Percentiles rank a stretch among this genome's conserved stretches.
phyloP scores from a whole-genome alignment of 2,113 vertebrate genomes.

The Epinephelus fuscoguttatus region DNA sequence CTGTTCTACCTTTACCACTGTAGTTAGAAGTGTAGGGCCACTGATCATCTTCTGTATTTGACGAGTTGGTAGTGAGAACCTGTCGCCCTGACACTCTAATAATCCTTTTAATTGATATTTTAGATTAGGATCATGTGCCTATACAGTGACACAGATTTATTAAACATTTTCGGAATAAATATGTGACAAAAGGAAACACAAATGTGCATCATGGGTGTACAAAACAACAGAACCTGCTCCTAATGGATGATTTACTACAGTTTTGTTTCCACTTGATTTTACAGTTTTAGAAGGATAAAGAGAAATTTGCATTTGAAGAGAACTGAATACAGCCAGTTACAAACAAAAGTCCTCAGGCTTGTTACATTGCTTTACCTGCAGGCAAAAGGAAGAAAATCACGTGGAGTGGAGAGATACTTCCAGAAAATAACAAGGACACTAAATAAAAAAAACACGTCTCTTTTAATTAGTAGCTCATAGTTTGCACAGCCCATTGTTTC shows the following conservation, averaged over 20 bases:
- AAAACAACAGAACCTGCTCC: background rate
- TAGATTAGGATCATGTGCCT: background rate
- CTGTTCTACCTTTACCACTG: too few species aligned
- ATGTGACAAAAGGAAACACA: background rate
- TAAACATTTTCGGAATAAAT: background rate
- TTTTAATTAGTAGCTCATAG: background rate
- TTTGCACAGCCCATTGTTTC: background rate
- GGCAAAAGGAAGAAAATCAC: background rate
- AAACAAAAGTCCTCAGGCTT: conserved; percentile 13
- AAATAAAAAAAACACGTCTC: background rate
- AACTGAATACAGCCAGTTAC: background rate
- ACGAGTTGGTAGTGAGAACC: too few species aligned
- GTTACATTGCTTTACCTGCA: background rate
- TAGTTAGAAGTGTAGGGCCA: too few species aligned
- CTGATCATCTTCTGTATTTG: too few species aligned
- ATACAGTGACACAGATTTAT: background rate
- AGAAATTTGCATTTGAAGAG: background rate
- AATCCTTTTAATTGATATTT: background rate
- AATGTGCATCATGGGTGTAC: background rate
- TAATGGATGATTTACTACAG: background rate
- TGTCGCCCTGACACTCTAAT: background rate
- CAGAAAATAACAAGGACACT: background rate
- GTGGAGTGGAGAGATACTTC: background rate
- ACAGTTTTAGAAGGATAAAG: background rate
- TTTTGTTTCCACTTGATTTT: background rate